Evolutionary conservation across 2,888 invertebrate genomes (phyloP).

Genomic region (Dorcus hopei): DNA sequence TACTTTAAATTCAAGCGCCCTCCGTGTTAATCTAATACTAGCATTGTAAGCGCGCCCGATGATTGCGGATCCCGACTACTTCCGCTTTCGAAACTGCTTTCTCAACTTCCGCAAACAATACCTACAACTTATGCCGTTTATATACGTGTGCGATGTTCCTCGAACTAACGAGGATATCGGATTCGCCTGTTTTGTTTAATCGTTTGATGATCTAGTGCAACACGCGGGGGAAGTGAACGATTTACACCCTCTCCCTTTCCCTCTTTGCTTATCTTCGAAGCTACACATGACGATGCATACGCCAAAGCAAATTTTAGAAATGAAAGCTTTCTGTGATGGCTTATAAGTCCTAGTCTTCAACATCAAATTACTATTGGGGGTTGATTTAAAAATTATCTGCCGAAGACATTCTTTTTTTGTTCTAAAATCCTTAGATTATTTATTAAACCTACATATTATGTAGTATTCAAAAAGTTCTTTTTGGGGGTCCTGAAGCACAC

Average conservation of each 20-base stretch:
- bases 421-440: neutral
- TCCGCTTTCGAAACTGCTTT: slow-evolving; percentile 32
- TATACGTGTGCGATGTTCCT: neutral
- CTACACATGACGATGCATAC: no score
- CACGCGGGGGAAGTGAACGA: neutral
- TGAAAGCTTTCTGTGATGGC: no score
- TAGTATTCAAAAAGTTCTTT: neutral
- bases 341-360: no score
- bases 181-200: neutral
- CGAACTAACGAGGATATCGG: neutral
- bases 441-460: neutral
- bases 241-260: no score
- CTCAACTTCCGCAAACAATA: slow-evolving; percentile 34
- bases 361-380: no score
- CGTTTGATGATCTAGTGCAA: neutral
- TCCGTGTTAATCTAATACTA: slow-evolving; percentile 6
- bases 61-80: slow-evolving; percentile 33
- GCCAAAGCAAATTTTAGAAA: no score
- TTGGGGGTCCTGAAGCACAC: no score
- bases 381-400: no score
- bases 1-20: slow-evolving; percentile 9
- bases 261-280: no score
- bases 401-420: neutral
- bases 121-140: slow-evolving; percentile 34
- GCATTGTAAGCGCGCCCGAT: slow-evolving; percentile 19